Evolutionary conservation across 2,888 invertebrate genomes (phyloP).

Genomic region (Tenthredo distinguenda): DNA sequence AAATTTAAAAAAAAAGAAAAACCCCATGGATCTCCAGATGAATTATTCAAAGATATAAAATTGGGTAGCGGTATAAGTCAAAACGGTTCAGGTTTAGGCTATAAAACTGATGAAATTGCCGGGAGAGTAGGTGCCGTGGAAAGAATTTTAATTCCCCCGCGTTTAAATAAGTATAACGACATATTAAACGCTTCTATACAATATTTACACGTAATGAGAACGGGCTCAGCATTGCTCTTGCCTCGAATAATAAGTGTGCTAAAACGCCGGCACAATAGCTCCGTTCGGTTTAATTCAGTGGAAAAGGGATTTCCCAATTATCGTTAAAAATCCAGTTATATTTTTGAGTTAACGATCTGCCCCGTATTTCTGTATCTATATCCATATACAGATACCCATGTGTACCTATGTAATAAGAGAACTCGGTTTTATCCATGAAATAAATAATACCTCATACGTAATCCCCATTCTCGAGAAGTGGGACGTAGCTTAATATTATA

Average conservation of each 20-base stretch:
- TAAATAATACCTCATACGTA: slow-evolving; percentile 24
- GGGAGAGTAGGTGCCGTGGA: not conserved
- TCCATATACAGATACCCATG: not conserved
- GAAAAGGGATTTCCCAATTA: not conserved
- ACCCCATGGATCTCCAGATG: not conserved
- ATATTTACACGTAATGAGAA: not conserved
- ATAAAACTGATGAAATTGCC: not conserved
- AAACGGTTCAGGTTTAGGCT: not conserved
- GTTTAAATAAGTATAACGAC: not conserved
- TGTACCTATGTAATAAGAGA: not conserved
- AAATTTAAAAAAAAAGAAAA: not conserved
- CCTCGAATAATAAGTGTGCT: not conserved
- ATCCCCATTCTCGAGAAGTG: not conserved
- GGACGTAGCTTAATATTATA: slow-evolving; percentile 16
- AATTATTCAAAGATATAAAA: not conserved
- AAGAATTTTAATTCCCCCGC: not conserved
- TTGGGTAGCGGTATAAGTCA: not conserved
- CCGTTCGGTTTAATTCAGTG: not conserved
- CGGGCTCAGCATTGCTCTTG: not conserved
- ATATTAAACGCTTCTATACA: not conserved
- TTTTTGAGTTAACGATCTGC: not conserved
- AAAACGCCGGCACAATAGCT: not conserved
- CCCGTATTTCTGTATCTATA: too few relatives aligned
- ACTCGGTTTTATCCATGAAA: not conserved
- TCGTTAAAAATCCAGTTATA: not conserved